Base-by-base conservation (phyloP, 1,140 invertebrate genomes). In the Bombus terrestris region DNA sequence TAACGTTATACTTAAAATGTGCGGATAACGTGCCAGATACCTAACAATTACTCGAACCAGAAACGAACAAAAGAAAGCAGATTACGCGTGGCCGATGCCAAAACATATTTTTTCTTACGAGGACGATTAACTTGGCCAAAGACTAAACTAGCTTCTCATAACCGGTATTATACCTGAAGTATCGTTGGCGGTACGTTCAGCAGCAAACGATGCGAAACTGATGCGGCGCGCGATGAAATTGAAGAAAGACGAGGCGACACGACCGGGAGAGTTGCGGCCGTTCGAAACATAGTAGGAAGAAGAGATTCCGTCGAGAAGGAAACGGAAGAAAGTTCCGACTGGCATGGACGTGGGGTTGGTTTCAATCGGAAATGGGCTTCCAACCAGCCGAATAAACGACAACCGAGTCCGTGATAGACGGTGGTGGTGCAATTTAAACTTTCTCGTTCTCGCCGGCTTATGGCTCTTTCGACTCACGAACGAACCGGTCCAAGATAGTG, bases 291-390 rank as follows among this genome's bases (percentile, higher is more conserved):
- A 37, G 41, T 8, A 9, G 59, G 47, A 81, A 25, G 43, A 81
- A 28, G 35, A n/a, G 71, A 57, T 35, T 66, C 72, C 0, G 53
- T 80, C 28, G 72, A 47, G 32, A 47, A 82, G 22, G 39, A 66
- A n/a, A 59, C 22, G 39, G 22, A 53, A 37, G 72, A 82, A 82
- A 82, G 81, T 82, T 75, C 0, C 41, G 75, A 89, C 76, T 87
- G 88, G 85, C 86, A 81, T 83, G 81, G 87, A 89, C 53, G 83
- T 28, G 59, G 88, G 87, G 85, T 90, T 87, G 89, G 91, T 93
- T 93, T 92, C 89, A 89, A 91, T 89, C 89, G 89, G 88, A 91
- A 92, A 91, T 92, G 88, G 80, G 88, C 86, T 92, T 86, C 79
- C 87, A 88, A 81, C 86, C 88, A 81, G 79, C 81, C 87, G 78